Conservation (phyloP, 1,140 invertebrate genomes). For the Laupala kohalensis region DNA sequence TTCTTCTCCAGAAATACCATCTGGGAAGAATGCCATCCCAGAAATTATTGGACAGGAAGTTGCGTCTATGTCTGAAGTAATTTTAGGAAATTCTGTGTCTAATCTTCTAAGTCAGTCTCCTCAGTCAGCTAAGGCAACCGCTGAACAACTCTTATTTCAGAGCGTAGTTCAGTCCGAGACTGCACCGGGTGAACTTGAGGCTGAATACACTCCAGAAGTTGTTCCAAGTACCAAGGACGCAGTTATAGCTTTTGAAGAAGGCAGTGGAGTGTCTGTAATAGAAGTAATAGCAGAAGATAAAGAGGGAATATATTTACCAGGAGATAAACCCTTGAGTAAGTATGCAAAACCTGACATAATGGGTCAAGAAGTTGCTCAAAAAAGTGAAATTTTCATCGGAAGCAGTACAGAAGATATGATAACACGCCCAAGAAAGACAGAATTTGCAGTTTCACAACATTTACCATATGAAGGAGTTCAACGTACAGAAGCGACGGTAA, state of each 20-base stretch:
- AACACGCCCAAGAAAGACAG: not conserved
- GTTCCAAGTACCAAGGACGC: conserved; percentile 19
- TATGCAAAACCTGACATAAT: conserved; percentile 20
- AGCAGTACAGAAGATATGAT: conserved; percentile 23
- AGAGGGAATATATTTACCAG: conserved; percentile 17
- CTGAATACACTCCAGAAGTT: conserved; percentile 12
- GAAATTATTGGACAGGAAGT: conserved; percentile 12
- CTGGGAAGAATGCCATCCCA: not conserved
- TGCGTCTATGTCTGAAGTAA: conserved; percentile 14
- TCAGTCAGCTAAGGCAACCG: conserved; percentile 19
- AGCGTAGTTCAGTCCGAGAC: conserved; percentile 19
- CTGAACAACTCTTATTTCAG: conserved; percentile 21
- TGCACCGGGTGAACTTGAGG: conserved; percentile 19
- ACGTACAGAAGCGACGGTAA: conserved; percentile 16
- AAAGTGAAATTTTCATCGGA: conserved; percentile 22
- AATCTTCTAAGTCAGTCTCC: conserved; percentile 2
- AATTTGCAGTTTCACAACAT: conserved; percentile 24
- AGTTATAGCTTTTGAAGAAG: conserved; percentile 21
- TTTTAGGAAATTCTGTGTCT: not conserved
- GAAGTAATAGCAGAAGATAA: conserved; percentile 22
- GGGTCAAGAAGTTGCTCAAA: conserved; percentile 27
- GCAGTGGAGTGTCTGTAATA: conserved; percentile 19
- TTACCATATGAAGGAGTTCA: conserved; percentile 18
- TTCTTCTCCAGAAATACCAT: conserved; percentile 21
- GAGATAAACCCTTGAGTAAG: conserved; percentile 3